phyloP scores from a whole-genome alignment of 2,888 invertebrate species.

The Ferdinandea cuprea region DNA sequence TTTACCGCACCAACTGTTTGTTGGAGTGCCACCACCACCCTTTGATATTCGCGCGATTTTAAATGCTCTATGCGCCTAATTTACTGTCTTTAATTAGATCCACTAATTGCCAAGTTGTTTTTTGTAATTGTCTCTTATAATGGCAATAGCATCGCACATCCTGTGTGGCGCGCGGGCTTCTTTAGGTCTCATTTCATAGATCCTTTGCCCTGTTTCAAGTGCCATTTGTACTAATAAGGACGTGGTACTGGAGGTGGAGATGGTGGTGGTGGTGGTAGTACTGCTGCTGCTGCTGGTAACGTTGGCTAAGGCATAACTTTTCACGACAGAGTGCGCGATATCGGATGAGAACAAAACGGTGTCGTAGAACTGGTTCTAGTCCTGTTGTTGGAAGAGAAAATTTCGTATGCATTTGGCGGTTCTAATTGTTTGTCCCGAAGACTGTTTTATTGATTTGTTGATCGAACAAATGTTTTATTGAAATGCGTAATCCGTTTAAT shows the following conservation, averaged over 20 bases:
- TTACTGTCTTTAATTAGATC: slow-evolving; percentile 79
- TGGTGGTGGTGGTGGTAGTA: slow-evolving; percentile 9
- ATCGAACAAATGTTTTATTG: slow-evolving; percentile 12
- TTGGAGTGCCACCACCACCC: background rate
- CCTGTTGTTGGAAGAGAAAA: background rate
- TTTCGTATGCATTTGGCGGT: slow-evolving; percentile 24
- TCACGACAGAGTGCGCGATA: slow-evolving; percentile 49
- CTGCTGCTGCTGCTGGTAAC: too few relatives aligned
- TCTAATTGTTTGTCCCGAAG: background rate
- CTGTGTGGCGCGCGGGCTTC: slow-evolving; percentile 53
- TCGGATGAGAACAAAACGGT: slow-evolving; percentile 49
- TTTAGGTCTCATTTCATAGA: slow-evolving; percentile 9
- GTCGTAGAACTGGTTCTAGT: slow-evolving; percentile 5
- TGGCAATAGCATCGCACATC: slow-evolving; percentile 67
- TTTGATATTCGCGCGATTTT: slow-evolving; percentile 70
- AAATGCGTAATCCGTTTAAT: too few relatives aligned
- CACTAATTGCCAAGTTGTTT: slow-evolving; percentile 78
- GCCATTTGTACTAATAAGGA: slow-evolving; percentile 51
- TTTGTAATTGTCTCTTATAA: slow-evolving; percentile 76
- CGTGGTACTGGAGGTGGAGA: background rate
- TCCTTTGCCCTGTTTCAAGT: slow-evolving; percentile 29
- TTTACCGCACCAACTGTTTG: slow-evolving; percentile 17
- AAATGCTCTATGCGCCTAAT: slow-evolving; percentile 76
- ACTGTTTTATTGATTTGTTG: background rate
- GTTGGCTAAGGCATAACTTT: slow-evolving; percentile 62